These are phyloP conservation scores for Plagodis pulveraria DNA, from an alignment of 2,888 invertebrate genomes.

Conservation along the genomic window DNA sequence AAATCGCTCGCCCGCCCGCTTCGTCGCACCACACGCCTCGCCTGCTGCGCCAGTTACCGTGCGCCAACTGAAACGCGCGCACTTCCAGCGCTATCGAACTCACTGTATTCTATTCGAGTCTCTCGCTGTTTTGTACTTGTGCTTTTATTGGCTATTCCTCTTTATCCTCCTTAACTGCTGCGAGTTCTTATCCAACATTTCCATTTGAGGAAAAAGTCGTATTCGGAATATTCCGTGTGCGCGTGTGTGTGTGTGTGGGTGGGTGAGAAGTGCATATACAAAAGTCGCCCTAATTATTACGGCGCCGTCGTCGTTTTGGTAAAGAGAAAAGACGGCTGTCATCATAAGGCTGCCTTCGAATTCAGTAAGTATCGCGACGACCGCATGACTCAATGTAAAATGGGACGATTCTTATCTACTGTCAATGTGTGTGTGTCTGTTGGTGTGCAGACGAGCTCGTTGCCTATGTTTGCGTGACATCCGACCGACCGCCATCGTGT, in stretches of 20 bases:
- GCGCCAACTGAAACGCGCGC: slow-evolving; percentile 85
- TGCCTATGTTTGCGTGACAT: slow-evolving; percentile 71
- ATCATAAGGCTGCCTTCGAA: slow-evolving; percentile 83
- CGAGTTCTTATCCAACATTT: slow-evolving; percentile 49
- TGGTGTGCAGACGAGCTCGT: slow-evolving; percentile 55
- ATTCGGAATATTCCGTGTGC: slow-evolving; percentile 45
- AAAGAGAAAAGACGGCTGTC: slow-evolving; percentile 82
- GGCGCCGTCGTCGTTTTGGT: slow-evolving; percentile 59
- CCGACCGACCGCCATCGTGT: slow-evolving; percentile 60
- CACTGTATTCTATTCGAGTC: slow-evolving; percentile 69
- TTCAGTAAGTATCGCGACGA: slow-evolving; percentile 78
- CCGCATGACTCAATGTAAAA: slow-evolving; percentile 82
- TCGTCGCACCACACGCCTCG: slow-evolving; percentile 79
- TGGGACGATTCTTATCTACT: slow-evolving; percentile 83
- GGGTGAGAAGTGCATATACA: slow-evolving; percentile 69
- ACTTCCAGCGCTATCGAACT: slow-evolving; percentile 81
- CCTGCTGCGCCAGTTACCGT: slow-evolving; percentile 84
- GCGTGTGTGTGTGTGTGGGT: slow-evolving; percentile 45
- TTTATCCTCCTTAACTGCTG: slow-evolving; percentile 52
- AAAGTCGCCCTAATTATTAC: slow-evolving; percentile 65
- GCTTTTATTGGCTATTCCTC: slow-evolving; percentile 46
- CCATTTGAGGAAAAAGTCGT: slow-evolving; percentile 47
- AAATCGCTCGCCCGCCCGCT: slow-evolving; percentile 83
- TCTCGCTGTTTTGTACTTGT: slow-evolving; percentile 58
- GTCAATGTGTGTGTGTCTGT: slow-evolving; percentile 62